phyloP scores from a whole-genome alignment of 2,797 vertebrate species.

The Micrastur ruficollis region DNA sequence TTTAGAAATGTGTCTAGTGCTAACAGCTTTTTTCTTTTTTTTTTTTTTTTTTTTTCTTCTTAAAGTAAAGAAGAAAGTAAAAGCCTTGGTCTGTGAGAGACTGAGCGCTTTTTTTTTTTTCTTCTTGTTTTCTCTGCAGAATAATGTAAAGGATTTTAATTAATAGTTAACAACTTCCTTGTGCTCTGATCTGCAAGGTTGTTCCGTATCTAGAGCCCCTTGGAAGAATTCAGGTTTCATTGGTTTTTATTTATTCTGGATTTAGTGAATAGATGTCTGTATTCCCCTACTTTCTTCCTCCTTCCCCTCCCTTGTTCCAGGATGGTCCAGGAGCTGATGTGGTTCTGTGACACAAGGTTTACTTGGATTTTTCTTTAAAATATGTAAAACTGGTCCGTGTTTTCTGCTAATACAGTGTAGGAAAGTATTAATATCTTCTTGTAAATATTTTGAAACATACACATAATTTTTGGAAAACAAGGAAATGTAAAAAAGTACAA shows the following conservation, averaged over 20 bases:
- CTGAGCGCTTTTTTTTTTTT: neutral
- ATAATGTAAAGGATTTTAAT: neutral
- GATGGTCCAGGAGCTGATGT: neutral
- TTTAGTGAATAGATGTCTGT: neutral
- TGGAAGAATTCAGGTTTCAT: neutral
- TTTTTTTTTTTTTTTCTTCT: neutral
- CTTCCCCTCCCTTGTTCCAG: neutral
- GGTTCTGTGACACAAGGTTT: neutral
- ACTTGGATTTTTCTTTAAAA: neutral
- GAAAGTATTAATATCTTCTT: neutral
- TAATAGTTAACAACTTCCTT: neutral
- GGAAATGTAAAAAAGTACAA: neutral
- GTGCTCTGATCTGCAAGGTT: neutral
- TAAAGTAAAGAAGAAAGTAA: neutral
- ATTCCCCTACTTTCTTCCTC: neutral
- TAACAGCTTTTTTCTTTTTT: neutral
- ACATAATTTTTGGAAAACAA: neutral
- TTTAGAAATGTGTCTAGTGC: neutral
- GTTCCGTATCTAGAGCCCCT: neutral
- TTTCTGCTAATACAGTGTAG: neutral
- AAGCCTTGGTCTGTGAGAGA: neutral
- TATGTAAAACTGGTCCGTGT: neutral
- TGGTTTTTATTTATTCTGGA: neutral
- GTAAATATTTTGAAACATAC: neutral
- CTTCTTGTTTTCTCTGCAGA: fast-evolving